Evolutionary conservation across 37 sponge, comb jelly and placozoan genomes (phyloP), one percentile per base, ranked within the genome.

Genomic region (Spongilla lacustris): DNA sequence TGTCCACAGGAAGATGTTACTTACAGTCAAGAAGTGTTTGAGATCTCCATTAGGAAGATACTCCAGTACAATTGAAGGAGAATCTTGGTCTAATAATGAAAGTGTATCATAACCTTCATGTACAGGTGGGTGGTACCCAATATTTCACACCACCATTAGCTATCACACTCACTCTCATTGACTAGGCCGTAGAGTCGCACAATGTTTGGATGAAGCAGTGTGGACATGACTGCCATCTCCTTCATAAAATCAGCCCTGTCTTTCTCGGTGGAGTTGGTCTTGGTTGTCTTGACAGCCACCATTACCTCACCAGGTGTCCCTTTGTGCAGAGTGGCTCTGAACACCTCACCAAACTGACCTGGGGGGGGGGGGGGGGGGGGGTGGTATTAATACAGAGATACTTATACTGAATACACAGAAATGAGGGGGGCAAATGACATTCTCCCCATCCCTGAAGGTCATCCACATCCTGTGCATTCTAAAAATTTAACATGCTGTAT

Each of bases 271-370:
- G 73, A 48, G 26, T 6, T 34, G 27, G 49, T 76, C 78, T 86
- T 91, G 11, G 74, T 46, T 1, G 86, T 86, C 86, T 91, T 91
- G 28, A 91, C 87, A 48, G 91, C 91, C 26, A 90, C 91, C 26
- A 13, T 27, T 28, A 34, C 32, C 25, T 68, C 30, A 27, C 31
- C 5, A 27, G 36, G 25, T 26, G 32, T 17, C 0, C 71, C 76
- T 33, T 71, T 33, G 30, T 37, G 24, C 71, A 88, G 68, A 50
- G 13, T 9, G 12, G 87, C 91, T 19, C n/a, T 68, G 67, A 76
- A 91, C 46, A 91, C 91, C 36, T 91, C 71, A 10, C 91, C 91
- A 85, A 91, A 91, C 46, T 91, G 66, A 71, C 89, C 85, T 89
- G 58, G 25, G n/a, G n/a, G n/a, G n/a, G n/a, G n/a, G n/a, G n/a